A percentile compares a stretch with the other conserved stretches of the same genome.
Conservation (phyloP, 2,888 invertebrate species). For the Drosophila quasianomalipes region DNA sequence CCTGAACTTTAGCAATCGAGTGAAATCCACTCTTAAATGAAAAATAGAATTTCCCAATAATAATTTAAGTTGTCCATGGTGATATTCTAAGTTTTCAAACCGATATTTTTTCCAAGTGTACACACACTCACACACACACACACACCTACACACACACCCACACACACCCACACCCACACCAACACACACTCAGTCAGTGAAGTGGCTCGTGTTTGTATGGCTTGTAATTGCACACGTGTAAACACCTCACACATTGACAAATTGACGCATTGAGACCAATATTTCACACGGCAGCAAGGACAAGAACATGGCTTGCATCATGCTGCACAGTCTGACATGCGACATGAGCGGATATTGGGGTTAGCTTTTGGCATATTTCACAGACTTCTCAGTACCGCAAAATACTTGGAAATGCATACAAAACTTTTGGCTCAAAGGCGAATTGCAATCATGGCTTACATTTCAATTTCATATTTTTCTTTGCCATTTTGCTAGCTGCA, state of each 20-base stretch:
- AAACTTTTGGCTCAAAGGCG: slow-evolving; percentile 1
- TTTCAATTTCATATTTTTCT: not conserved
- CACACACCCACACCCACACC: not conserved
- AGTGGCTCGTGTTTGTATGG: slow-evolving; percentile 50
- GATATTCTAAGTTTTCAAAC: no score
- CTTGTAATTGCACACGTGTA: slow-evolving; percentile 77
- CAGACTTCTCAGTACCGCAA: slow-evolving; percentile 11
- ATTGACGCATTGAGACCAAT: slow-evolving; percentile 78
- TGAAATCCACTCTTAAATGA: not conserved
- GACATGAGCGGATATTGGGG: slow-evolving; percentile 55
- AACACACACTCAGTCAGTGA: slow-evolving; percentile 1
- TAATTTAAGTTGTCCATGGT: not conserved
- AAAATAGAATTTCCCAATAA: not conserved
- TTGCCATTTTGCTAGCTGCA: not conserved
- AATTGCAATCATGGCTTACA: not conserved
- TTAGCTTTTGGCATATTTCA: slow-evolving; percentile 40
- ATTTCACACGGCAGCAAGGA: slow-evolving; percentile 36
- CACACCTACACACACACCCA: no score
- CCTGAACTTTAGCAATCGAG: not conserved
- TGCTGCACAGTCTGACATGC: slow-evolving; percentile 7
- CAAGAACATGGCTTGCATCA: slow-evolving; percentile 16
- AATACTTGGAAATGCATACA: not conserved
- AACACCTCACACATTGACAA: slow-evolving; percentile 72
- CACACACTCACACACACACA: not conserved
- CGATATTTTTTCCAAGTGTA: not conserved